A percentile compares a stretch with the other conserved stretches of the same genome.
These are phyloP conservation scores for Dinomys branickii DNA, from an alignment of 2,113 vertebrate genomes.

Conservation along the genomic window DNA sequence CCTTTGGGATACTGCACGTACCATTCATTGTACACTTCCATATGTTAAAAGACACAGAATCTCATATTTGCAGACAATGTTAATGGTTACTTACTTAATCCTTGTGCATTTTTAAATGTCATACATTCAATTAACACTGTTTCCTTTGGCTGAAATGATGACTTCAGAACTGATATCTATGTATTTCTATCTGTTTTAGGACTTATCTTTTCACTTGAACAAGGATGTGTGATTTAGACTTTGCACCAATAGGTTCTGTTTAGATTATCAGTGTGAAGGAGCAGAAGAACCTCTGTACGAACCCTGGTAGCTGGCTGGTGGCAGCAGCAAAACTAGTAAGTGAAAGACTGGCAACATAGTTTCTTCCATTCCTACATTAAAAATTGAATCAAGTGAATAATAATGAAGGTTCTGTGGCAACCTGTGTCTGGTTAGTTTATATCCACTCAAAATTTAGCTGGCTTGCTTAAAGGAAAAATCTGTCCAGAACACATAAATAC, in stretches of 20 bases:
- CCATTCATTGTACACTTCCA: not conserved
- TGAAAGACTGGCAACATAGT: not conserved
- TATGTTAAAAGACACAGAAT: not conserved
- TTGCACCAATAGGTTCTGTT: not conserved
- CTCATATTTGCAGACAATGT: not conserved
- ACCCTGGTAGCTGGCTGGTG: not conserved
- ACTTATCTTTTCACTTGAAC: not conserved
- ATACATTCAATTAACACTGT: not conserved
- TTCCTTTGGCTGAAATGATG: constrained; percentile 23
- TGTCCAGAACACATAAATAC: not conserved
- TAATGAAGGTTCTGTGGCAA: not conserved
- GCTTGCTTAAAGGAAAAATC: not conserved
- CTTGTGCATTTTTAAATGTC: not conserved
- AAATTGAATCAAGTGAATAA: not conserved
- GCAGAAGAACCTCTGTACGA: not conserved
- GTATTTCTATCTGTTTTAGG: not conserved
- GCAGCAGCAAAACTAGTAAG: not conserved
- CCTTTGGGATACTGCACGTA: not conserved
- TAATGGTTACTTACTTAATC: not conserved
- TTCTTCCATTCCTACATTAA: not conserved
- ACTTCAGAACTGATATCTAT: not conserved
- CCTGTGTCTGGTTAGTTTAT: not conserved
- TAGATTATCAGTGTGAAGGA: not conserved
- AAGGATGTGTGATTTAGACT: constrained; percentile 24
- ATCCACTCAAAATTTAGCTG: not conserved